Evolutionary conservation across 2,888 invertebrate species (phyloP).

Genomic region (Colletes collaris): DNA sequence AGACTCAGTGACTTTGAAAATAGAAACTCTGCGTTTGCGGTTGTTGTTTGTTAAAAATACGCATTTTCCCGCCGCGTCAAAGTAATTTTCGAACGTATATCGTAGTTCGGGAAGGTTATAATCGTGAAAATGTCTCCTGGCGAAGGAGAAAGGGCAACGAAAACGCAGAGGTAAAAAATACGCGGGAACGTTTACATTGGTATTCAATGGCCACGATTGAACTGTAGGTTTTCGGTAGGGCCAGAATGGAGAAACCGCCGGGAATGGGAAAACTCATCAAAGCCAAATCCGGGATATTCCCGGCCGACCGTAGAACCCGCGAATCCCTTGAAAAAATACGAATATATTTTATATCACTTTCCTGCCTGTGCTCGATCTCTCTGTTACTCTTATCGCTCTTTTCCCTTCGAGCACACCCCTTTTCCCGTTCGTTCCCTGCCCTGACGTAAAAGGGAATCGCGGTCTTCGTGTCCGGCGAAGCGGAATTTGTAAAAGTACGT

Average conservation of each 20-base stretch:
- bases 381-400: background rate
- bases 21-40: too few species aligned
- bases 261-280: constrained; percentile 77
- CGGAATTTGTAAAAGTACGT: too few species aligned
- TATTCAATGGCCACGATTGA: constrained; percentile 79
- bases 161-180: constrained; percentile 64
- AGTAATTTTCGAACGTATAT: too few species aligned
- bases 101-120: background rate
- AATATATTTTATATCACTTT: constrained; percentile 76
- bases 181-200: constrained; percentile 76
- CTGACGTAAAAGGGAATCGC: too few species aligned
- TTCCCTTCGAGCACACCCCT: background rate
- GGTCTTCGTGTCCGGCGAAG: too few species aligned
- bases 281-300: constrained; percentile 77
- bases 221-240: constrained; percentile 71
- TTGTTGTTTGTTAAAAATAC: too few species aligned
- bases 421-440: too few species aligned
- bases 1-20: too few species aligned
- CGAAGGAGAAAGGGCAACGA: constrained; percentile 30
- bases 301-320: constrained; percentile 56
- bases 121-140: constrained; percentile 48
- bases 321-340: constrained; percentile 78
- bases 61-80: too few species aligned
- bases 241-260: constrained; percentile 59
- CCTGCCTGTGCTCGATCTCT: constrained; percentile 45